Base-by-base conservation (phyloP, 35 echinoderm and acorn worm species). In the Ptychodera flava region DNA sequence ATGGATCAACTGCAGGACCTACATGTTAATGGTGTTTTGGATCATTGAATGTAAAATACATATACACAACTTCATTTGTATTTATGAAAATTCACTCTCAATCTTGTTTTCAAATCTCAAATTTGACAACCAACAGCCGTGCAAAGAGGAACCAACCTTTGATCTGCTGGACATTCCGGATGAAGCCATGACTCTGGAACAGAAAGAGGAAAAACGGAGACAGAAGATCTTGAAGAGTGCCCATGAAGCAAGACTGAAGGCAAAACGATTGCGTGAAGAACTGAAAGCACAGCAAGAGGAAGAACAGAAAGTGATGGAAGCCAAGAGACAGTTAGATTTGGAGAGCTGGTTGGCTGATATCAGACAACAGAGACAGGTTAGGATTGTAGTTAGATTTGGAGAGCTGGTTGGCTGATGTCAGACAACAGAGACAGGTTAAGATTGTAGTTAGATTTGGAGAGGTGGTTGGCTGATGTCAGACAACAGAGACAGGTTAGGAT, bases 151-250 rank as follows among this genome's bases (percentile, higher is more conserved):
- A 14, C 34, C 82, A 15, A 36, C 30, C 28, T 83, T 38, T 35
- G 38, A 78, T 33, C 79, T 88, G 33, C 33, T 88, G 30, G 79
- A 36, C 34, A 81, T 88, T 38, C 78, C 86, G n/a, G 86, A 88
- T 81, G 78, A 88, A 33, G 31, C 34, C 15, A 22, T 88, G 31
- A 88, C 86, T 80, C 12, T 37, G 1, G 86, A 88, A 35, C 78
- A 80, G 78, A 76, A 31, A n/a, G 86, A 88, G n/a, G 36, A 88
- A 36, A 88, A 88, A 31, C 78, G 79, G 77, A 33, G 86, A 16
- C 86, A 88, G 36, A 76, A 38, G 29, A 37, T 88, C 29, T 36
- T 88, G 78, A 88, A 88, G 35, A 88, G 31, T 16, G 36, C 79
- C 35, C 86, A 88, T 32, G 86, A 88, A 1, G 79, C 34, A 30